Evolutionary conservation across 2,797 vertebrate species (phyloP).

Genomic region (Oreonectes daqikongensis): DNA sequence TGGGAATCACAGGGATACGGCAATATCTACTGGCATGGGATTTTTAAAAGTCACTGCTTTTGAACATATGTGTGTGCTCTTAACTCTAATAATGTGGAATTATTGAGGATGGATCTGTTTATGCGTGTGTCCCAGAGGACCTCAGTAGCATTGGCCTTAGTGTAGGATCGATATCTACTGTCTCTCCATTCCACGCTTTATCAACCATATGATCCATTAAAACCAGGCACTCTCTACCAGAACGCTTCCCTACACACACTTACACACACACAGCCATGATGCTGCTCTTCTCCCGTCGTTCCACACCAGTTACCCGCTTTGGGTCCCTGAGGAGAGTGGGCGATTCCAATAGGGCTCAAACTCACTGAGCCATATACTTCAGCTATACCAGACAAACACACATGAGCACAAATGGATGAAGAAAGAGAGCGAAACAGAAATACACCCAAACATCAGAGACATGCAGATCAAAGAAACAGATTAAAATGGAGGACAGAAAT

Average conservation of each 20-base stretch:
- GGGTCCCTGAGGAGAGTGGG: constrained; percentile 52
- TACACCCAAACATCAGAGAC: constrained; percentile 40
- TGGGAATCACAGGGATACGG: background rate
- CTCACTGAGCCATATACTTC: constrained; percentile 53
- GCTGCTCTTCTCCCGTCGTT: constrained; percentile 36
- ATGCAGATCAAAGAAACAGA: constrained; percentile 29
- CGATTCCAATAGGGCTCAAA: constrained; percentile 51
- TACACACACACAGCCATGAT: constrained; percentile 42
- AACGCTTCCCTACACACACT: constrained; percentile 39
- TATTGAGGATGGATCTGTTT: constrained; percentile 4
- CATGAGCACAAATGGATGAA: constrained; percentile 24
- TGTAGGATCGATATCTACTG: constrained; percentile 68
- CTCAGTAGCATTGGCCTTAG: constrained; percentile 57
- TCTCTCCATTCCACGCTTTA: constrained; percentile 72
- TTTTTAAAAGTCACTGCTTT: background rate
- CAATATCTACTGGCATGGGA: background rate
- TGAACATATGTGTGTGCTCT: background rate
- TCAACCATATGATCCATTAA: constrained; percentile 76
- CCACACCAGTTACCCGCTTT: constrained; percentile 52
- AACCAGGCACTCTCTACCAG: constrained; percentile 49
- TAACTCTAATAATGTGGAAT: background rate
- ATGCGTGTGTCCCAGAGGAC: constrained; percentile 39
- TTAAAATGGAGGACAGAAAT: constrained; percentile 33
- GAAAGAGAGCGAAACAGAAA: constrained; percentile 39
- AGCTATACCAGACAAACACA: constrained; percentile 25